Conservation (phyloP, 2,888 invertebrate genomes). For the Mimas tiliae region DNA sequence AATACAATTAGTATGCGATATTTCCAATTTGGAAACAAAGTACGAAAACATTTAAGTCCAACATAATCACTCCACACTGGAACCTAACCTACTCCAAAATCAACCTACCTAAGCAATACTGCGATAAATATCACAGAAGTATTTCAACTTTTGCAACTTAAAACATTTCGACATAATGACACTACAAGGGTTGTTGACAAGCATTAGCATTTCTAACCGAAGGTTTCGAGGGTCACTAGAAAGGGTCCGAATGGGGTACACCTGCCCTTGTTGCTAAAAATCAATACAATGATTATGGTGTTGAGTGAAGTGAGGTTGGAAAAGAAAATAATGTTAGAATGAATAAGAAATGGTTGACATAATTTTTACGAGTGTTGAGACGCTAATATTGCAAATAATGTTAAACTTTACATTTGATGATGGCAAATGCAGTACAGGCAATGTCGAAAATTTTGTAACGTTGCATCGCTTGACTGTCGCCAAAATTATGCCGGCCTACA, state of each 20-base stretch:
- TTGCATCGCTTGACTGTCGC: no score
- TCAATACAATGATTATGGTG: slow-evolving; percentile 13
- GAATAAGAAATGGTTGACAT: neutral
- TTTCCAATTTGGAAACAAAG: no score
- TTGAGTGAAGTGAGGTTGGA: neutral
- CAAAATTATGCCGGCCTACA: no score
- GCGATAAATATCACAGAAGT: neutral
- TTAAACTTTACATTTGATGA: no score
- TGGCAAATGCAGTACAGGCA: no score
- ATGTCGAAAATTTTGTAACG: no score
- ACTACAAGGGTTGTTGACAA: slow-evolving; percentile 1
- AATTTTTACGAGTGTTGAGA: neutral
- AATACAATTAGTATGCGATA: no score
- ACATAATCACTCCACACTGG: no score
- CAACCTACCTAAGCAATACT: neutral
- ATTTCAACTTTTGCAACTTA: neutral
- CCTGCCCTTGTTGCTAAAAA: slow-evolving; percentile 1
- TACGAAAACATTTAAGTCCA: no score
- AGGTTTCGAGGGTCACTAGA: slow-evolving; percentile 3
- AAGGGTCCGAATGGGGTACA: slow-evolving; percentile 17
- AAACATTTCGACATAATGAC: slow-evolving; percentile 16
- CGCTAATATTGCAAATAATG: no score
- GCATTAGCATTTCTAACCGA: slow-evolving; percentile 9
- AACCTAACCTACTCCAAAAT: no score
- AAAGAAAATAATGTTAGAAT: neutral